Conservation (phyloP, 2,888 invertebrate genomes). For the Cheilosia variabilis region DNA sequence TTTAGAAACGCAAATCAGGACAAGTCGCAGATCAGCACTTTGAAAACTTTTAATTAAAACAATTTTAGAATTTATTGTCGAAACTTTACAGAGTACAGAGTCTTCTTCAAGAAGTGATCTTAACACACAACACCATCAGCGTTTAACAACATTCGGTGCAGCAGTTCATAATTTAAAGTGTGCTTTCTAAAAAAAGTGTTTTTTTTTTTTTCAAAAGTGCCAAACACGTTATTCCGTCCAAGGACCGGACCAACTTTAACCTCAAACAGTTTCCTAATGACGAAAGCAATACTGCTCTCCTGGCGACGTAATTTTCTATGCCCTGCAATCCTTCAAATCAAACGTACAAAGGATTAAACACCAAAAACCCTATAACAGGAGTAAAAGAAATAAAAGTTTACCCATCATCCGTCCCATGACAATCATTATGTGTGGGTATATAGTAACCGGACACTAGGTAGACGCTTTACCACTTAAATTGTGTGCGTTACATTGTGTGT, state of each 20-base stretch:
- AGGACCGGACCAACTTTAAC: not conserved
- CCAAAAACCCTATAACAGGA: not conserved
- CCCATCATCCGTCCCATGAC: conserved; percentile 18
- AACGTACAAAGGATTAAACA: conserved; percentile 6
- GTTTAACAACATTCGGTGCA: no score
- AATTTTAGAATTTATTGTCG: no score
- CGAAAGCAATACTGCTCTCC: not conserved
- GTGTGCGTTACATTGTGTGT: not conserved
- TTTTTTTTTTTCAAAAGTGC: not conserved
- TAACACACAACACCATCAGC: no score
- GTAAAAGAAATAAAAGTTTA: conserved; percentile 5
- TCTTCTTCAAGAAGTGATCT: no score
- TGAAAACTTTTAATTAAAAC: no score
- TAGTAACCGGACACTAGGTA: not conserved
- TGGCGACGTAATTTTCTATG: conserved; percentile 4
- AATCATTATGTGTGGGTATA: conserved; percentile 1
- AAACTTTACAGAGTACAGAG: no score
- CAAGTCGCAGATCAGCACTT: no score
- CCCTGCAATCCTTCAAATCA: not conserved
- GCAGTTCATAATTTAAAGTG: no score
- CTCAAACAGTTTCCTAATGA: conserved; percentile 21
- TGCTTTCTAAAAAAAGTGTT: no score
- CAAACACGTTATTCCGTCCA: not conserved
- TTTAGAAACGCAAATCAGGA: no score
- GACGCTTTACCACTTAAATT: conserved; percentile 8